These are phyloP conservation scores for Cyanistes caeruleus DNA, from an alignment of 2,113 vertebrate genomes.

Conservation along the genomic window DNA sequence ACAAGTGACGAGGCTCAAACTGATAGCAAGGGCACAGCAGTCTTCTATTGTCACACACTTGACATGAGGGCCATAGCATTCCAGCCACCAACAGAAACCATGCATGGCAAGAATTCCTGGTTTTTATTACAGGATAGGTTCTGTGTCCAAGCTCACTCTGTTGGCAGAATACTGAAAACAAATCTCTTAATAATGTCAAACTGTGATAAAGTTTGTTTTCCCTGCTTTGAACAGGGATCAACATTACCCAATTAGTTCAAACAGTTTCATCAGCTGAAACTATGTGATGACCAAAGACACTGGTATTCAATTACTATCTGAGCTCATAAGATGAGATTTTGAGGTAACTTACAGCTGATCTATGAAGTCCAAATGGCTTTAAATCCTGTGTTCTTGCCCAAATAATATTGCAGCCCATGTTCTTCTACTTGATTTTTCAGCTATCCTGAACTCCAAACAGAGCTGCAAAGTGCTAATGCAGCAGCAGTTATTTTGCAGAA, in stretches of 20 bases:
- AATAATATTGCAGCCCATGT: neutral
- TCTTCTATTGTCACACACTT: neutral
- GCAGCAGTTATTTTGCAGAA: conserved; percentile 18
- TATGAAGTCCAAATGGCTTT: neutral
- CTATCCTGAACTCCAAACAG: neutral
- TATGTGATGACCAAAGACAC: neutral
- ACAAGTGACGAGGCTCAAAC: neutral
- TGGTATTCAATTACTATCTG: neutral
- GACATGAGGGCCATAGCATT: neutral
- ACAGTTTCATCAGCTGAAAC: neutral
- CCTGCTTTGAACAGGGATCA: neutral
- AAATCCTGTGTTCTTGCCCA: neutral
- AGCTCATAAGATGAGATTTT: neutral
- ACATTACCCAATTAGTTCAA: neutral
- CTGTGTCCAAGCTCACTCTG: neutral
- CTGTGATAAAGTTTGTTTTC: neutral
- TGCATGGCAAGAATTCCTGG: neutral
- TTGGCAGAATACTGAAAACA: neutral
- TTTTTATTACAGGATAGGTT: neutral
- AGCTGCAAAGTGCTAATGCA: conserved; percentile 19
- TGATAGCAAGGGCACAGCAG: neutral
- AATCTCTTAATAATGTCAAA: neutral
- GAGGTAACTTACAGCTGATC: neutral
- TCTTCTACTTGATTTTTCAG: conserved; percentile 1
- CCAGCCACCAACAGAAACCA: neutral